phyloP scores from a whole-genome alignment of 2,888 invertebrate species.

The Aphelenchoides bicaudatus region DNA sequence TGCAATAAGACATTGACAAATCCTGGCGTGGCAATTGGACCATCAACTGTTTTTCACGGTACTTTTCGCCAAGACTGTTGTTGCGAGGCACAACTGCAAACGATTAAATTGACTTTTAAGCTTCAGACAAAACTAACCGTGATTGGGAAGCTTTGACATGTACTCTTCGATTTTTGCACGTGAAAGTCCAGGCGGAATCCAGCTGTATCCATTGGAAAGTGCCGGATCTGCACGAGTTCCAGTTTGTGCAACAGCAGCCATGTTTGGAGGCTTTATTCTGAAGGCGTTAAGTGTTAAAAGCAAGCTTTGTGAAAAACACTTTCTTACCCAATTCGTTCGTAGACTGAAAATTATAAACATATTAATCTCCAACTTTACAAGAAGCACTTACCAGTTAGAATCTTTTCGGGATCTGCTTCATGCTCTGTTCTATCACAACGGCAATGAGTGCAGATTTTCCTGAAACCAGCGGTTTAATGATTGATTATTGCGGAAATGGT shows the following conservation, averaged over 20 bases:
- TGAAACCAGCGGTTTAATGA: slow-evolving; percentile 37
- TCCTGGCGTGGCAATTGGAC: slow-evolving; percentile 84
- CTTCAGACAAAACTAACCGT: slow-evolving; percentile 65
- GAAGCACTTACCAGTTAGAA: too few relatives aligned
- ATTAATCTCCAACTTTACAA: too few relatives aligned
- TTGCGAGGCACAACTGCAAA: slow-evolving; percentile 68
- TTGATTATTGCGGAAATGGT: too few relatives aligned
- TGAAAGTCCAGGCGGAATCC: slow-evolving; percentile 73
- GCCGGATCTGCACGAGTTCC: slow-evolving; percentile 15
- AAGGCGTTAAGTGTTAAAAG: too few relatives aligned
- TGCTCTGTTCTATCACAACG: slow-evolving; percentile 55
- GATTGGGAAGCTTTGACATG: slow-evolving; percentile 80
- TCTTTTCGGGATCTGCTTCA: slow-evolving; percentile 53
- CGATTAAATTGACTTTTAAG: not conserved
- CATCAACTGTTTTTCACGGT: slow-evolving; percentile 64
- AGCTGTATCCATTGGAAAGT: slow-evolving; percentile 66
- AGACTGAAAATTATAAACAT: too few relatives aligned
- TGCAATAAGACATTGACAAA: slow-evolving; percentile 81
- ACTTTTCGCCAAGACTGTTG: slow-evolving; percentile 76
- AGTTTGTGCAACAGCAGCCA: slow-evolving; percentile 39
- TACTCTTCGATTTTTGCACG: slow-evolving; percentile 75
- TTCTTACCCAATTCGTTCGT: slow-evolving; percentile 57
- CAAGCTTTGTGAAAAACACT: too few relatives aligned
- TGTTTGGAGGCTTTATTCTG: too few relatives aligned
- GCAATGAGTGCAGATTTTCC: slow-evolving; percentile 59